Base-by-base conservation (phyloP, 2,888 invertebrate genomes). In the Dynastes grantii region DNA sequence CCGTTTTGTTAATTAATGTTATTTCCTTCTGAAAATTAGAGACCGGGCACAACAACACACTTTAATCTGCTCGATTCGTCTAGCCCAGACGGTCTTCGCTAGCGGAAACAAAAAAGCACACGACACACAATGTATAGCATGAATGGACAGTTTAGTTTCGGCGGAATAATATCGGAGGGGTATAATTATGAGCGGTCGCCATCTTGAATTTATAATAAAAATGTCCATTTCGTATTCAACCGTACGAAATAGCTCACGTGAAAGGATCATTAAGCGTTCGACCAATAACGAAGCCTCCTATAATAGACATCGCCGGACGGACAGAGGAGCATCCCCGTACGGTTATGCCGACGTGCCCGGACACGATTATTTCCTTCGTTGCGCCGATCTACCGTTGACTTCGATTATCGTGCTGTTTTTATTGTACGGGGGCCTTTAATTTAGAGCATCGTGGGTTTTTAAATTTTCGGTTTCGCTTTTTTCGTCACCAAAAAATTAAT, bases 131-230 rank as follows among this genome's bases (percentile, higher is more conserved):
- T 16, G 4, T 51, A 51, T 51, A n/a, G 32, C 64, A n/a, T 13
- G 37, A 40, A 27, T 63, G 77, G 71, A 40, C 58, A 49, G 79
- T 77, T 45, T 79, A 75, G 77, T 79, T 79, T 77, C 79, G 79
- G 73, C 79, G 79, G 73, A 71, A 76, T 77, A 75, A 80, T 76
- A 68, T 67, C 61, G 75, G 29, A 16, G 58, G 75, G 75, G 82
- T 84, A 83, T 86, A 85, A 87, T 87, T 87, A 87, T 84, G 78
- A 73, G 51, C 45, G 75, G 83, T 71, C 87, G 87, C 88, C 88
- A 88, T 88, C 83, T 88, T 88, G 88, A 86, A 88, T 88, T 86
- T 87, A 86, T 88, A 88, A 88, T 88, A 88, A 88, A 88, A 88
- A 88, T 88, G 88, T 86, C 84, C 87, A 86, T 87, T 88, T 85